These are phyloP conservation scores for Gadopsis bispinosus DNA, from an alignment of 2,797 vertebrate species.

Conservation along the genomic window DNA sequence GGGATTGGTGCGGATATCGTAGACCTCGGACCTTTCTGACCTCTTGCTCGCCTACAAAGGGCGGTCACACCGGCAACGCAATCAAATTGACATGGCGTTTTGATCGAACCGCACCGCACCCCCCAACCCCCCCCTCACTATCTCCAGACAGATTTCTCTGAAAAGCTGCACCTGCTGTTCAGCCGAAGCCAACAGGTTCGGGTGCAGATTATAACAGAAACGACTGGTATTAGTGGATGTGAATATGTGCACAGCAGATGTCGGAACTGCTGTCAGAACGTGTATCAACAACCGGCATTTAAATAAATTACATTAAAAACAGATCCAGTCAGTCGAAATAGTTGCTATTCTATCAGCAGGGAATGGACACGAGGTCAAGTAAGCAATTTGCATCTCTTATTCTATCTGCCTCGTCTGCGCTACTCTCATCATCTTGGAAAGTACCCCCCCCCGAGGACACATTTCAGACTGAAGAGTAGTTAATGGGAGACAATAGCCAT, in stretches of 20 bases:
- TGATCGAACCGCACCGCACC: too few species aligned
- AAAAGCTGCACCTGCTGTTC: not conserved
- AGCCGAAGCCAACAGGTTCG: too few species aligned
- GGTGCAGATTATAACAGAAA: not conserved
- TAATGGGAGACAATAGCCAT: too few species aligned
- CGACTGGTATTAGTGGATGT: not conserved
- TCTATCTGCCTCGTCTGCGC: constrained; percentile 1
- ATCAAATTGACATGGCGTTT: not conserved
- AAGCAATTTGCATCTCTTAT: not conserved
- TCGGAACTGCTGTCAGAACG: not conserved
- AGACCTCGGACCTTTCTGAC: not conserved
- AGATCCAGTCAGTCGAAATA: not conserved
- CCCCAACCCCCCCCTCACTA: too few species aligned
- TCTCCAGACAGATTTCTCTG: not conserved
- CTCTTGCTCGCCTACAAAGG: not conserved
- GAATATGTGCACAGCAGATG: not conserved
- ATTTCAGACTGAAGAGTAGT: too few species aligned
- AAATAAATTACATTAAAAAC: not conserved
- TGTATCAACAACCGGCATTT: not conserved
- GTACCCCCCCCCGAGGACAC: too few species aligned
- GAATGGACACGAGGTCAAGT: not conserved
- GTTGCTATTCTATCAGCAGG: not conserved
- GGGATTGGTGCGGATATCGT: too few species aligned
- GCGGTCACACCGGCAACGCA: not conserved
- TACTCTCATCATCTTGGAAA: constrained; percentile 30